Evolutionary conservation across 2,797 vertebrate genomes (phyloP).

Genomic region (Sphaeramia orbicularis): DNA sequence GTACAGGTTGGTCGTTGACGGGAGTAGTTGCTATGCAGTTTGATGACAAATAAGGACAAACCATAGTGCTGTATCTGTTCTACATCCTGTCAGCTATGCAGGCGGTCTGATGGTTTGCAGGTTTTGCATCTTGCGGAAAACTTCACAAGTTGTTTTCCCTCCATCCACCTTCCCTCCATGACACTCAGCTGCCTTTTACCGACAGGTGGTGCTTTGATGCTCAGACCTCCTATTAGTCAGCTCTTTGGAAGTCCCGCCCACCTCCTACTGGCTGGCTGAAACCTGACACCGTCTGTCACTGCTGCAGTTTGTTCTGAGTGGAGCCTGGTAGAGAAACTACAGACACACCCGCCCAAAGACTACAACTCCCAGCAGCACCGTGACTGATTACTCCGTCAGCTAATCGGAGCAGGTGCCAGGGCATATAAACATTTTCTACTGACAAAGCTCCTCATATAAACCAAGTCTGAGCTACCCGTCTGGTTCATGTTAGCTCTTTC

Average conservation of each 20-base stretch:
- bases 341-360: slow-evolving; percentile 70
- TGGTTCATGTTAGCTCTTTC: too few relatives aligned
- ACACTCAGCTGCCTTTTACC: slow-evolving; percentile 39
- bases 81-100: too few relatives aligned
- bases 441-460: background rate
- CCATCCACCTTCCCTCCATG: slow-evolving; percentile 19
- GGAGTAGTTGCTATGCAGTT: too few relatives aligned
- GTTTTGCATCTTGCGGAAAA: slow-evolving; percentile 1
- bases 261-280: slow-evolving; percentile 52
- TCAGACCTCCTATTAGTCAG: slow-evolving; percentile 55
- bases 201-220: slow-evolving; percentile 54
- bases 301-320: slow-evolving; percentile 58
- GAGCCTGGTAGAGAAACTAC: slow-evolving; percentile 23
- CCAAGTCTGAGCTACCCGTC: too few relatives aligned
- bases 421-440: background rate
- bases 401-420: slow-evolving; percentile 15
- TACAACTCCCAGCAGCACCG: slow-evolving; percentile 67
- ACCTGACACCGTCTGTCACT: slow-evolving; percentile 63
- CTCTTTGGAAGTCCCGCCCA: slow-evolving; percentile 59
- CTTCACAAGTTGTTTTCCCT: slow-evolving; percentile 10
- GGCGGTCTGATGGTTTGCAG: background rate
- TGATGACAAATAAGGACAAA: too few relatives aligned
- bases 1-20: too few relatives aligned
- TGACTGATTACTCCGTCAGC: background rate
- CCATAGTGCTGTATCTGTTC: too few relatives aligned